Evolutionary conservation across 1,140 invertebrate species (phyloP).

Genomic region (Drosophila pseudoananassae): DNA sequence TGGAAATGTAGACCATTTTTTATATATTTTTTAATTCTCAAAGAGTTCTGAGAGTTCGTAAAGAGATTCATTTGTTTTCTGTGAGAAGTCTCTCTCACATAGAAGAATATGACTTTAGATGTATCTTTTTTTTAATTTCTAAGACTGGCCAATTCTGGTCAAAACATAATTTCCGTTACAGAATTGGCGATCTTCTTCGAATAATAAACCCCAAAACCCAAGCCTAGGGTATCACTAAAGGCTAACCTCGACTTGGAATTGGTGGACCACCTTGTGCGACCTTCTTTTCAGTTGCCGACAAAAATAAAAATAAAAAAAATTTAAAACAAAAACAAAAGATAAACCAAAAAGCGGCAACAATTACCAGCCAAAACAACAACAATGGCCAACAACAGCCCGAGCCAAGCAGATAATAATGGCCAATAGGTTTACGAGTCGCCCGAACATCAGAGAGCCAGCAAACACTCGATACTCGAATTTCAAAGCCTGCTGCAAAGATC

Average conservation of each 20-base stretch:
- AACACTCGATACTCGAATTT: slow-evolving; percentile 65
- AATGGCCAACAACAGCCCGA: slow-evolving; percentile 32
- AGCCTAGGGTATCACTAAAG: slow-evolving; percentile 39
- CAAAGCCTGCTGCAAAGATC: slow-evolving; percentile 50
- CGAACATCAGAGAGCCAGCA: slow-evolving; percentile 24
- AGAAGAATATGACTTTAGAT: too few species aligned
- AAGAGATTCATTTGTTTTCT: too few species aligned
- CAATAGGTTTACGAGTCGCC: slow-evolving; percentile 55
- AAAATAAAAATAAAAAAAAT: slow-evolving; percentile 31
- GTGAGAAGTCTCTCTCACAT: too few species aligned
- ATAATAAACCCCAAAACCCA: background rate
- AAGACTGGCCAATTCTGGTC: too few species aligned
- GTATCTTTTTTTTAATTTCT: too few species aligned
- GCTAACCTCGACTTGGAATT: slow-evolving; percentile 57
- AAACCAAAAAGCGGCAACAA: slow-evolving; percentile 70
- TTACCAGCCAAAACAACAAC: slow-evolving; percentile 67
- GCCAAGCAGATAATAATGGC: slow-evolving; percentile 68
- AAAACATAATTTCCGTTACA: too few species aligned
- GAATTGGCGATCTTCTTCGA: background rate
- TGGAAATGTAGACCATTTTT: too few species aligned
- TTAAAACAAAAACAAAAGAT: slow-evolving; percentile 46
- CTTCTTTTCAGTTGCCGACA: slow-evolving; percentile 74
- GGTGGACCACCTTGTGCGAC: slow-evolving; percentile 78
- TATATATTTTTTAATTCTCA: too few species aligned
- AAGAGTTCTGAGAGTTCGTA: too few species aligned